Percentiles rank a stretch among this genome's conserved stretches.
Conservation (phyloP, 2,888 invertebrate species). For the Rhorus exstirpatorius region DNA sequence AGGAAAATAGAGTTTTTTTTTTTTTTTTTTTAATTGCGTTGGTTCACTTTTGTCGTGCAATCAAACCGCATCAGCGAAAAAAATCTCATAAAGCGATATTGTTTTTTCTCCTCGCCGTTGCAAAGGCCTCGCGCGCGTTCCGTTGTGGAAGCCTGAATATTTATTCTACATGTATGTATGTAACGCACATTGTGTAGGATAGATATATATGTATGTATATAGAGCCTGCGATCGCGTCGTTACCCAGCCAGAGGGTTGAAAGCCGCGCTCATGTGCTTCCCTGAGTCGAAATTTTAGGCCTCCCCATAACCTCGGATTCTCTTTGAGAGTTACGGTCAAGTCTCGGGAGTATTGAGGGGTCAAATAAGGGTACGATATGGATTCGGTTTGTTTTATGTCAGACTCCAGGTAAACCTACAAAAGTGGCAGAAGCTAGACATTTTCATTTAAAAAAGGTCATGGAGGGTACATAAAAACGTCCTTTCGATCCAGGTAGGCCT, state of each 20-base stretch:
- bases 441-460: too few species aligned
- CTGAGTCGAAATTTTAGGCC: conserved; percentile 40
- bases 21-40: too few species aligned
- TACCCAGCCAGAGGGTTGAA: conserved; percentile 36
- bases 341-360: too few species aligned
- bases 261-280: conserved; percentile 38
- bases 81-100: conserved; percentile 71
- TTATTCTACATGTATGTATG: conserved; percentile 59
- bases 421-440: too few species aligned
- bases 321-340: too few species aligned
- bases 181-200: too few species aligned
- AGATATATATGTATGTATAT: neutral
- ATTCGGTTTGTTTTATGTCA: too few species aligned
- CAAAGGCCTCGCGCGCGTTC: conserved; percentile 44
- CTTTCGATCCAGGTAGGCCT: too few species aligned
- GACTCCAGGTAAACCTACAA: too few species aligned
- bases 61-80: conserved; percentile 26
- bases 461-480: too few species aligned
- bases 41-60: conserved; percentile 1
- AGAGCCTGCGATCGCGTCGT: conserved; percentile 15
- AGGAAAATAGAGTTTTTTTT: neutral
- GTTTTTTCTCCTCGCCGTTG: conserved; percentile 67
- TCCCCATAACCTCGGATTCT: too few species aligned
- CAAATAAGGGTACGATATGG: too few species aligned
- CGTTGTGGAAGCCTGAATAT: conserved; percentile 68